Evolutionary conservation across 2,797 vertebrate genomes (phyloP).

Genomic region (Selene dorsalis): DNA sequence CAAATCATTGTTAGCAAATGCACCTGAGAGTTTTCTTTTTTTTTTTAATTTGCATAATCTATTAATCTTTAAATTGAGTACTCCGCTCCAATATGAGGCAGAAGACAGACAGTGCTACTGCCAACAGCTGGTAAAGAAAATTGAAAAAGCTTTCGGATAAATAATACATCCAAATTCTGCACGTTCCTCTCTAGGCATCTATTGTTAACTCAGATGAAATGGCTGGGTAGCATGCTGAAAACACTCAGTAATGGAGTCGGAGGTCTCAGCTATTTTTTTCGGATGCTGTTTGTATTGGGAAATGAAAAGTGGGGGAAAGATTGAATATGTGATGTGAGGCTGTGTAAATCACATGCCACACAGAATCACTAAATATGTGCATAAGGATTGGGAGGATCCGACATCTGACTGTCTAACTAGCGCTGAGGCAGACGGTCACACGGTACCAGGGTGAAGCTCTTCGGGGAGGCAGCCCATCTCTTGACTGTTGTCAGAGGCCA

Average conservation of each 20-base stretch:
- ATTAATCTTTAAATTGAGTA: constrained; percentile 62
- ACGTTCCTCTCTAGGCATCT: constrained; percentile 48
- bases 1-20: constrained; percentile 68
- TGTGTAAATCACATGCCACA: constrained; percentile 14
- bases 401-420: constrained; percentile 17
- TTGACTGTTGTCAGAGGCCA: constrained; percentile 98
- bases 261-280: constrained; percentile 35
- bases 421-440: constrained; percentile 20
- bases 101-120: constrained; percentile 30
- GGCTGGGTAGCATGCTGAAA: constrained; percentile 41
- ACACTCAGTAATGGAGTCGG: constrained; percentile 45
- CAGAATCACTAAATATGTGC: constrained; percentile 31
- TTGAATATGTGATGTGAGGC: constrained; percentile 29
- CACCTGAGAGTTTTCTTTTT: constrained; percentile 52
- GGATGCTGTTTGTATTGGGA: constrained; percentile 36
- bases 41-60: constrained; percentile 49
- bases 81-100: constrained; percentile 30
- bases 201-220: constrained; percentile 64
- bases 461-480: constrained; percentile 98
- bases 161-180: constrained; percentile 70
- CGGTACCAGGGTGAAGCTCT: constrained; percentile 98
- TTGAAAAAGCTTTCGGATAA: constrained; percentile 64
- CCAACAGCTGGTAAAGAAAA: constrained; percentile 57
- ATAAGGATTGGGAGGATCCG: constrained; percentile 17
- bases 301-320: constrained; percentile 18